These are phyloP conservation scores for Montipora cactus DNA, from an alignment of 64 coral and sea anemone species.

Conservation along the genomic window DNA sequence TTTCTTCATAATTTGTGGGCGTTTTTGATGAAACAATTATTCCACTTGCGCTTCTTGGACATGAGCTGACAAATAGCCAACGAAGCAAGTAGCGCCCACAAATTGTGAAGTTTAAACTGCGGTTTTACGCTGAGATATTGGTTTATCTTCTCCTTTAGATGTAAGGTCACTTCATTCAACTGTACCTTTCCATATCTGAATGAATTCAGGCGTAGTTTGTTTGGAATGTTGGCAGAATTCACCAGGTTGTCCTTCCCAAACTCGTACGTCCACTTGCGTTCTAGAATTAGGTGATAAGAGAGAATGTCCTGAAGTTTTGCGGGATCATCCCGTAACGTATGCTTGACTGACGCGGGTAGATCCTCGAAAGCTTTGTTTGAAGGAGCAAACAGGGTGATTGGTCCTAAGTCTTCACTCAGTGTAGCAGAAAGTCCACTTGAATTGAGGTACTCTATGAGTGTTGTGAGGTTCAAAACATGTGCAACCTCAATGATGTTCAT, in stretches of 20 bases:
- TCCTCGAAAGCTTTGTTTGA: slow-evolving; percentile 84
- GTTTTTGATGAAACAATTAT: no score
- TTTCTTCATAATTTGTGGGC: no score
- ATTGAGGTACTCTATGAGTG: slow-evolving; percentile 60
- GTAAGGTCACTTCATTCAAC: background rate
- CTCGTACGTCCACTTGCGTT: slow-evolving; percentile 70
- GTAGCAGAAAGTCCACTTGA: slow-evolving; percentile 39
- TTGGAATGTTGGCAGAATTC: background rate
- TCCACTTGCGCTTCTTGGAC: no score
- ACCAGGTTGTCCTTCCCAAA: slow-evolving; percentile 87
- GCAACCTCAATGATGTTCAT: slow-evolving; percentile 81
- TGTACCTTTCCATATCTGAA: slow-evolving; percentile 75
- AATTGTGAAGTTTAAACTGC: no score
- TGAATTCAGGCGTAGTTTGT: slow-evolving; percentile 59
- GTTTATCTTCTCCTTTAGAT: no score
- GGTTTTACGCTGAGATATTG: no score
- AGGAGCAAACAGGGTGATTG: slow-evolving; percentile 79
- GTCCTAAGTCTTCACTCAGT: slow-evolving; percentile 20
- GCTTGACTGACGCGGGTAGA: slow-evolving; percentile 56
- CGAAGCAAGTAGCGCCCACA: no score
- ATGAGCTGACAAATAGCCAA: no score
- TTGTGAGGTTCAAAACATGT: slow-evolving; percentile 67
- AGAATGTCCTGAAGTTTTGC: slow-evolving; percentile 54
- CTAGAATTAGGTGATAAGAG: slow-evolving; percentile 72
- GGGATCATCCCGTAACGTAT: slow-evolving; percentile 38